Evolutionary conservation across 2,888 invertebrate genomes (phyloP).

Genomic region (Gastracanthus pulcherrimus): DNA sequence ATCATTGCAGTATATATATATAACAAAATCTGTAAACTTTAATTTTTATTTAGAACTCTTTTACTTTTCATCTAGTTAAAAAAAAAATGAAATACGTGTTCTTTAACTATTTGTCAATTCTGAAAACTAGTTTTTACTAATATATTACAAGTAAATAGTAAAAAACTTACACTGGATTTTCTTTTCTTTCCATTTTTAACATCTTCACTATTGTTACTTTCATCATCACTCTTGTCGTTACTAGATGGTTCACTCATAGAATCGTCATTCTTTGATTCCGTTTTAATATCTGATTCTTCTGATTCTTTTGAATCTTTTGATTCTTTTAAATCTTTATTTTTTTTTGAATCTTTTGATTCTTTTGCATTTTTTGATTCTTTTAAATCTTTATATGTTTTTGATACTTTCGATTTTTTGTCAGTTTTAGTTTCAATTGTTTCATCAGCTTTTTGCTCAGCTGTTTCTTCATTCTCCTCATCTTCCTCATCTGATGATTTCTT

Average conservation of each 20-base stretch:
- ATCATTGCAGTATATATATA: not conserved
- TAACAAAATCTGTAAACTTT: too few relatives aligned
- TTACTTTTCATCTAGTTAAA: too few relatives aligned
- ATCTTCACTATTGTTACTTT: slow-evolving; percentile 55
- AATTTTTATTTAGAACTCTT: too few relatives aligned
- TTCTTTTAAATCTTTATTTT: too few relatives aligned
- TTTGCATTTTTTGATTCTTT: slow-evolving; percentile 46
- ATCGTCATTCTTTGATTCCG: slow-evolving; percentile 47
- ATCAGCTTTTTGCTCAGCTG: not conserved
- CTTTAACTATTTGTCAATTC: too few relatives aligned
- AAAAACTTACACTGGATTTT: slow-evolving; percentile 47
- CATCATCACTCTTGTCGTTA: slow-evolving; percentile 38
- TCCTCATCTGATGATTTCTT: slow-evolving; percentile 50
- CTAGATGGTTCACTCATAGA: slow-evolving; percentile 22
- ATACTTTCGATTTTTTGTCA: slow-evolving; percentile 52
- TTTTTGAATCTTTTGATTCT: too few relatives aligned
- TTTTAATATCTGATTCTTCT: slow-evolving; percentile 21
- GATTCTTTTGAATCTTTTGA: too few relatives aligned
- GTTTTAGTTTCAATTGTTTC: slow-evolving; percentile 58
- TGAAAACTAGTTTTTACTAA: too few relatives aligned
- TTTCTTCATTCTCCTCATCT: slow-evolving; percentile 57
- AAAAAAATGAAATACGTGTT: too few relatives aligned
- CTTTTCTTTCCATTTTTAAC: slow-evolving; percentile 53
- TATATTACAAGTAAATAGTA: too few relatives aligned
- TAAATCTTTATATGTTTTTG: slow-evolving; percentile 52